Percentiles rank a stretch among this genome's conserved stretches.
phyloP scores from a whole-genome alignment of 92 coral and sea anemone genomes.

The Muricea muricata region DNA sequence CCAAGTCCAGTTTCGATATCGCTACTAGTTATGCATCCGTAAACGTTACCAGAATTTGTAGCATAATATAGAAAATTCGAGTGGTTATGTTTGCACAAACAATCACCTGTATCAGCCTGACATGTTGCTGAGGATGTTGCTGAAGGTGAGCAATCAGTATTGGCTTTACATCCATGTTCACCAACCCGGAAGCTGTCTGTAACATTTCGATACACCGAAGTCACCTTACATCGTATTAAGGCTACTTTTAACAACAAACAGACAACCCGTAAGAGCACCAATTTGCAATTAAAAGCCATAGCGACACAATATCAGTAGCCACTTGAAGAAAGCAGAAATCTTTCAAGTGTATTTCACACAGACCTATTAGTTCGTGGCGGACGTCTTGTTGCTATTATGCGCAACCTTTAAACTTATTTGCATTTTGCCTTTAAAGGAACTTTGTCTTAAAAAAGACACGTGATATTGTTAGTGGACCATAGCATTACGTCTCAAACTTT shows the following conservation, averaged over 20 bases:
- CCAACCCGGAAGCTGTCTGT: slow-evolving; percentile 46
- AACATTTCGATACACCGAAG: slow-evolving; percentile 9
- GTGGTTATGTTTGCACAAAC: too few relatives aligned
- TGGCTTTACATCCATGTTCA: not conserved
- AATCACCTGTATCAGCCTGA: slow-evolving; percentile 7
- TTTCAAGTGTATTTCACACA: not conserved
- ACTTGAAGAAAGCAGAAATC: not conserved
- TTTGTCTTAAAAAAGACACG: too few relatives aligned
- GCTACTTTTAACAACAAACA: not conserved
- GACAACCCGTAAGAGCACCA: not conserved
- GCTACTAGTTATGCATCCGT: not conserved
- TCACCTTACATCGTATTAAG: not conserved
- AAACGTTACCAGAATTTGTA: not conserved
- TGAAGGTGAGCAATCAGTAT: not conserved
- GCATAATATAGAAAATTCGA: too few relatives aligned
- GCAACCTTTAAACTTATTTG: too few relatives aligned
- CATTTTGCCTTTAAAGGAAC: too few relatives aligned
- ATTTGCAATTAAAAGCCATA: not conserved
- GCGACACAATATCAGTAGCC: not conserved
- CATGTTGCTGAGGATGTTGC: not conserved
- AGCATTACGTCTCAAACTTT: too few relatives aligned
- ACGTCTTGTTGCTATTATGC: too few relatives aligned
- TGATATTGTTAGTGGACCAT: too few relatives aligned
- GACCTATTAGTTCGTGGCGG: too few relatives aligned
- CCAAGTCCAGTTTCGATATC: not conserved